Base-by-base conservation (phyloP, 2,888 invertebrate species). In the Vesta saturnalis region DNA sequence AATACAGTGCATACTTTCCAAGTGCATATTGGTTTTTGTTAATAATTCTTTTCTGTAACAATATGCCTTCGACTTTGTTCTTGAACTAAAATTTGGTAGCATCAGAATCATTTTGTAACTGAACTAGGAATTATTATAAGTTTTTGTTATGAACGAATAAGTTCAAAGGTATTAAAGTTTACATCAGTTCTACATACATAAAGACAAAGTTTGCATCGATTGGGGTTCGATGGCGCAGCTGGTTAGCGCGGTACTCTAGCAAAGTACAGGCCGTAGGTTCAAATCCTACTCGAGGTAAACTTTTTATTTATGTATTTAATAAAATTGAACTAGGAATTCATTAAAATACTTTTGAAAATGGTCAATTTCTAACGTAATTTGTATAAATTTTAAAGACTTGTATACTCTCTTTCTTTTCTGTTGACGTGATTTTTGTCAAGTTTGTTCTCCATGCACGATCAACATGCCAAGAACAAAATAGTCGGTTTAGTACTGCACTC, bases 1-100 rank as follows among this genome's bases (percentile, higher is more conserved):
- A 18, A 49, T 49, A 18, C 47, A 15, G 8, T 49, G 47, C 47
- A 49, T 49, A 8, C 47, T 49, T 18, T 49, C 47, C 15, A 49
- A 18, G 15, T 49, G 15, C 47, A 49, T 49, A 15, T 49, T 49
- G 1, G 47, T 49, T 2, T 49, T 49, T 12, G 15, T 49, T 18
- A 16, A 10, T 15, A 49, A 18, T 15, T 49, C 47, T 15, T 49
- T 49, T 16, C 47, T 12, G 10, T 49, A 49, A 15, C 47, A 49
- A 14, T 49, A 49, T 18, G 47, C 47, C 47, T 15, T 14, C 4
- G 47, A 49, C 8, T 1, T 14, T 14, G n/a, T 3, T 3, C 15
- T 49, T 6, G 6, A 15, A 4, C 47, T 15, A 18, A 15, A 49
- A 18, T 49, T 49, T 15, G n/a, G n/a, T n/a, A n/a, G n/a, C n/a